phyloP scores from a whole-genome alignment of 2,797 vertebrate genomes.

The Triplophysa bombifrons region DNA sequence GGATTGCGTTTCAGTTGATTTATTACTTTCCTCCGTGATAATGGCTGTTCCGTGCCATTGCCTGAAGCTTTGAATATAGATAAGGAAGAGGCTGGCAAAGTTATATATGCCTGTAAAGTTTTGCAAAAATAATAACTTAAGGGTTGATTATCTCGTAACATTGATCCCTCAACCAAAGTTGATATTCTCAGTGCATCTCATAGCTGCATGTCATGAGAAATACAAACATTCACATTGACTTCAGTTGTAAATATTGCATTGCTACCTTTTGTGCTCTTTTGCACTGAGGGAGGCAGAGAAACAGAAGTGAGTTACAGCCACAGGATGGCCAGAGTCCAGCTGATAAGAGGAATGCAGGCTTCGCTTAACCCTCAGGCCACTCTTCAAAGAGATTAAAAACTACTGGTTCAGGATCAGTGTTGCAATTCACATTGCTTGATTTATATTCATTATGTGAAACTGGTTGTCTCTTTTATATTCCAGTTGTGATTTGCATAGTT shows the following conservation, averaged over 20 bases:
- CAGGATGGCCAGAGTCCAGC: conserved; percentile 15
- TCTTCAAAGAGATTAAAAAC: conserved; percentile 12
- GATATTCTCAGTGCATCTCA: not conserved
- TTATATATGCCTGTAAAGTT: not conserved
- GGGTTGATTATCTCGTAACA: conserved; percentile 2
- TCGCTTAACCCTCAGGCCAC: conserved; percentile 8
- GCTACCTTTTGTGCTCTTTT: not conserved
- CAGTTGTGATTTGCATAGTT: conserved; percentile 22
- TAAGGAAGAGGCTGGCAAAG: not conserved
- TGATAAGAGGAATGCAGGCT: conserved; percentile 35
- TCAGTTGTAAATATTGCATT: conserved; percentile 6
- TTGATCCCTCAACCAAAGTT: not conserved
- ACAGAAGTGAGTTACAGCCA: not conserved
- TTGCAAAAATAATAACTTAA: not conserved
- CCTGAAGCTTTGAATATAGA: conserved; percentile 39
- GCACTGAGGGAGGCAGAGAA: not conserved
- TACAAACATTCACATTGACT: not conserved
- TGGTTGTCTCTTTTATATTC: not conserved
- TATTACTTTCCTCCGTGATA: conserved; percentile 23
- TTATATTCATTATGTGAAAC: not conserved
- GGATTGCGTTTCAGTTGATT: conserved; percentile 25
- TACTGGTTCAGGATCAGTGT: not conserved
- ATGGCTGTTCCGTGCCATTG: conserved; percentile 28
- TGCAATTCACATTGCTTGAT: conserved; percentile 22
- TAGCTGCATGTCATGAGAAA: not conserved